Evolutionary conservation across 2,888 invertebrate genomes (phyloP).

Genomic region (Drosophila formosana): DNA sequence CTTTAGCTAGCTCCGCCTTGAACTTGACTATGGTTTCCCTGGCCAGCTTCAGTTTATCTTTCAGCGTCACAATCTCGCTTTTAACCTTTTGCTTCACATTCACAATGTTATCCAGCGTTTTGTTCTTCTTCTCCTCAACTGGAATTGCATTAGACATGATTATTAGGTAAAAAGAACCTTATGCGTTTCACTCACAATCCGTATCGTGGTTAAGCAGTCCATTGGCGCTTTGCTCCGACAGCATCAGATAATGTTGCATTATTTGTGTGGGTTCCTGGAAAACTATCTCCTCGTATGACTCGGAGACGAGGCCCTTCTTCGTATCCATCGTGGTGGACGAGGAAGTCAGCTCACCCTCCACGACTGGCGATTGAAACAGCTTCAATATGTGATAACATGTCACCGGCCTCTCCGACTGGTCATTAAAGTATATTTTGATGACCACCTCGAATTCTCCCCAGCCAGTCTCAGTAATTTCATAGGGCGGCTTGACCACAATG

Average conservation of each 20-base stretch:
- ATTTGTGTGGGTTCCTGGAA: constrained; percentile 95
- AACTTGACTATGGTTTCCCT: constrained; percentile 94
- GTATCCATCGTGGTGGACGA: constrained; percentile 85
- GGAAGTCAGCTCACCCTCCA: constrained; percentile 82
- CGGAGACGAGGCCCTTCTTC: constrained; percentile 92
- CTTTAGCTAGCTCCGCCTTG: constrained; percentile 89
- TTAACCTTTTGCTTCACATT: constrained; percentile 93
- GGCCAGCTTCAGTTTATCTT: constrained; percentile 93
- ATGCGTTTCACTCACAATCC: constrained; percentile 53
- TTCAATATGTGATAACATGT: constrained; percentile 98
- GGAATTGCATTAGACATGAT: constrained; percentile 39
- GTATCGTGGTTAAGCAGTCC: constrained; percentile 56
- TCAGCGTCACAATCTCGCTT: constrained; percentile 92
- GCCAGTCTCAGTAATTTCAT: constrained; percentile 98
- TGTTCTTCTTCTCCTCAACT: constrained; percentile 96
- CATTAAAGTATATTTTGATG: constrained; percentile 98
- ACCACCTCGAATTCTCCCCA: constrained; percentile 99
- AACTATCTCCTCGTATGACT: constrained; percentile 98
- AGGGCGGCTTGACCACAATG: constrained; percentile 97
- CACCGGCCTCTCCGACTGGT: constrained; percentile 95
- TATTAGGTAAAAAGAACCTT: background rate
- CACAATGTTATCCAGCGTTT: constrained; percentile 91
- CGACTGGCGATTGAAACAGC: constrained; percentile 93
- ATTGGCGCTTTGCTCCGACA: constrained; percentile 86
- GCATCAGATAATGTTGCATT: constrained; percentile 93